These are phyloP conservation scores for Thera obeliscata DNA, from an alignment of 2,888 invertebrate species.

Conservation along the genomic window DNA sequence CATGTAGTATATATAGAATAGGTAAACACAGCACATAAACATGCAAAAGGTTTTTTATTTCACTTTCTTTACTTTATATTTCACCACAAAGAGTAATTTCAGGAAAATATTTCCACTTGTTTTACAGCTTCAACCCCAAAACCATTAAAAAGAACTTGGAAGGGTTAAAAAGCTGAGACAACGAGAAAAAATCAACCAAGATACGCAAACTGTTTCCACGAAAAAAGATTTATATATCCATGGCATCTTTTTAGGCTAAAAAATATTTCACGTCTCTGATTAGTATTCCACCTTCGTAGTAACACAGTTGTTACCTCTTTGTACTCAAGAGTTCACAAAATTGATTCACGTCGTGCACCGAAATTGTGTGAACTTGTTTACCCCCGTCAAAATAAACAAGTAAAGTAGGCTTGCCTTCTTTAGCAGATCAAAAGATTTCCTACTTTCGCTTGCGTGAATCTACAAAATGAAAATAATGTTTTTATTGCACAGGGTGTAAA, in stretches of 20 bases:
- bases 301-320: slow-evolving; percentile 37
- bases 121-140: slow-evolving; percentile 46
- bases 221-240: slow-evolving; percentile 45
- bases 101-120: slow-evolving; percentile 43
- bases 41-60: neutral
- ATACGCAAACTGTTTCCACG: slow-evolving; percentile 46
- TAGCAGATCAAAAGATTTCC: slow-evolving; percentile 38
- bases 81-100: slow-evolving; percentile 35
- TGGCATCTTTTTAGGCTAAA: slow-evolving; percentile 44
- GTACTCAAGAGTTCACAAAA: slow-evolving; percentile 40
- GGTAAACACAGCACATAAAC: neutral
- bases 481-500: neutral
- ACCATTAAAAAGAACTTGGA: slow-evolving; percentile 52
- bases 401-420: slow-evolving; percentile 32
- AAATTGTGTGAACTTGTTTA: slow-evolving; percentile 44
- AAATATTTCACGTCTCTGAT: slow-evolving; percentile 39
- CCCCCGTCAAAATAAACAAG: slow-evolving; percentile 44
- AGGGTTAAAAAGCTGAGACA: slow-evolving; percentile 49
- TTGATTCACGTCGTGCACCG: slow-evolving; percentile 39
- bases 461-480: slow-evolving; percentile 33
- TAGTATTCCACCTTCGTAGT: slow-evolving; percentile 42
- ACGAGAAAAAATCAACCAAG: slow-evolving; percentile 48
- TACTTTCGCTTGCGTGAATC: slow-evolving; percentile 24
- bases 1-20: neutral
- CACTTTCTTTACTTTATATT: slow-evolving; percentile 10